phyloP scores from a whole-genome alignment of 2,888 invertebrate genomes.

The Esperia sulphurella region DNA sequence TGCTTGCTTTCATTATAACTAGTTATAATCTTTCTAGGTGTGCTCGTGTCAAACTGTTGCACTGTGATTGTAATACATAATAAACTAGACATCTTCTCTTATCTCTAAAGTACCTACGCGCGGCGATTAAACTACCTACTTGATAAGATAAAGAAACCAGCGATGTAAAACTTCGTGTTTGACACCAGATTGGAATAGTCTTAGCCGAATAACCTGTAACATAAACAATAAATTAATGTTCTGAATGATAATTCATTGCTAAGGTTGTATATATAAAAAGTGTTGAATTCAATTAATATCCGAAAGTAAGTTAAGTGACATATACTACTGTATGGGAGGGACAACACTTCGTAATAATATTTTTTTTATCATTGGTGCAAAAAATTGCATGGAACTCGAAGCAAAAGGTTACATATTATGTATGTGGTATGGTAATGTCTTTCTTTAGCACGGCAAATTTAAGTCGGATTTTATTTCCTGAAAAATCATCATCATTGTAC shows the following conservation, averaged over 20 bases:
- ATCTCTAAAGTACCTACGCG: conserved; percentile 15
- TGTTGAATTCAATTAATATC: not conserved
- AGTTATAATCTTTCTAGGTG: no score
- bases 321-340: no score
- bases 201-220: conserved; percentile 12
- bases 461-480: no score
- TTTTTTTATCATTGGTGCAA: no score
- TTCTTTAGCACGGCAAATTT: no score
- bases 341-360: no score
- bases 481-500: no score
- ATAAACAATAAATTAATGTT: conserved; percentile 13
- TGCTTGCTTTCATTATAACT: no score
- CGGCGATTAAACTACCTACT: conserved; percentile 17
- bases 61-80: conserved; percentile 17
- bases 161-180: conserved; percentile 14
- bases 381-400: no score
- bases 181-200: conserved; percentile 13
- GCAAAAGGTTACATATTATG: no score
- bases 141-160: conserved; percentile 27
- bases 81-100: conserved; percentile 1
- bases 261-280: not conserved
- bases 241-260: not conserved
- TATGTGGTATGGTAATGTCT: no score
- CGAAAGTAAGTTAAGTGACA: not conserved
- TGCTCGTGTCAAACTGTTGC: no score